Base-by-base conservation (phyloP, 1,140 invertebrate species). In the Drosophila mojavensis region DNA sequence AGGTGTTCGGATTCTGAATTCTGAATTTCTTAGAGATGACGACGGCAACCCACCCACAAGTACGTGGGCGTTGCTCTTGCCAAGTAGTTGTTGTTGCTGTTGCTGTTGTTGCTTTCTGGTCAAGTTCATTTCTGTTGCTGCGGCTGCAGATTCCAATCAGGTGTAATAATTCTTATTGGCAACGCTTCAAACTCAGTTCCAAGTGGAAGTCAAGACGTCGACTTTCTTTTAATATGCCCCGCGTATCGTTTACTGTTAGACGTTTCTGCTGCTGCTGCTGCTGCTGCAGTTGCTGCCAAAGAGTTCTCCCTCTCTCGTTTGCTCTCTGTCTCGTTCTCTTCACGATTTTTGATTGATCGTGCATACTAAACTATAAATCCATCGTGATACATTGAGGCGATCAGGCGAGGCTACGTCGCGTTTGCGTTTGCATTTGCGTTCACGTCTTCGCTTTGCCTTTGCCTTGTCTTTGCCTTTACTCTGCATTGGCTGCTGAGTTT, bases 321-420 rank as follows among this genome's bases (percentile, higher is more conserved):
- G 54, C 24, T 45, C n/a, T 53, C 48, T 41, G n/a, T 63, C 41
- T 68, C 67, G 78, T 78, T 75, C 71, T 73, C 75, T 91, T 91
- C 90, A 91, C 90, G 89, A 89, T 92, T 92, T 92, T 92, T 92
- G 91, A 92, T 92, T 92, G 91, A 92, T 92, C 91, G 91, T 92
- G 91, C 91, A 92, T 92, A 90, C 80, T 91, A 92, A 92, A 92
- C 91, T 92, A 91, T 90, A 92, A 91, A 92, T 91, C 82, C 90
- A 92, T 91, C 91, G 91, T 92, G 91, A 92, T 92, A 92, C 91
- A 92, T 92, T 92, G 85, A 62, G 91, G 91, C 91, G 91, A 92
- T 92, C 91, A 92, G 91, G 91, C 81, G 75, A 88, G 81, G 75
- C 81, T 71, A 58, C 71, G 65, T 56, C 66, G 59, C 61, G 33